Evolutionary conservation across 92 coral and sea anemone species (phyloP), one percentile per base, ranked within the genome.

Genomic region (Epizoanthus fatuus): DNA sequence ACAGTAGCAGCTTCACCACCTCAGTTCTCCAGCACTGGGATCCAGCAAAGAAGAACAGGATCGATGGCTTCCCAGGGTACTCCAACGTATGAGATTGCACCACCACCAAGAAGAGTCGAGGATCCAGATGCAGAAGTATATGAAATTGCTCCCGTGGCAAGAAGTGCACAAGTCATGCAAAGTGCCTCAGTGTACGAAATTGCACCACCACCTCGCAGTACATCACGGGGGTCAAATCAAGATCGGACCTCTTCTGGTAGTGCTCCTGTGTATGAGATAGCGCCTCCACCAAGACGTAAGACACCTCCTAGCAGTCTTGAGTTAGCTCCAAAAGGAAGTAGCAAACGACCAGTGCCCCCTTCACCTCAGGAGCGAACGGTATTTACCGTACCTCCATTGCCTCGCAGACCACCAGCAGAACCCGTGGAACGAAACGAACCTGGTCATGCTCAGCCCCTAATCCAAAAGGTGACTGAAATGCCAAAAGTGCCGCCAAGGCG

Each of bases 221-320:
- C 32, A 14, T 35, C 72, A 42, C 51, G 69, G 69, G 62, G 74
- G 64, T 65, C 73, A 17, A 39, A 54, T 68, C 53, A 56, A 73
- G 75, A 79, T 76, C 87, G 86, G 16, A 85, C 82, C 64, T 72
- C 78, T 79, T 11, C 44, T 10, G 85, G 69, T 71, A 66, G 88
- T 75, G 60, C 75, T 17, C 69, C 90, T 40, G 85, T 86, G 5
- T 93, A 93, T 62, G 99, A 96, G 88, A 89, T 94, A 16, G 96
- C 96, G 69, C 99, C 99, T 3, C 98, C 96, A 12, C 37, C 93
- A 56, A 89, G 84, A 12, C 88, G 75, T 4, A 91, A 91, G 55
- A 79, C 71, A 35, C 84, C 80, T 13, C 88, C 92, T 5, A 81
- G 63, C 29, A 82, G 74, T 49, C 84, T 86, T 63, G 86, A 88